Conservation (phyloP, 2,888 invertebrate species). For the Tillus elongatus region DNA sequence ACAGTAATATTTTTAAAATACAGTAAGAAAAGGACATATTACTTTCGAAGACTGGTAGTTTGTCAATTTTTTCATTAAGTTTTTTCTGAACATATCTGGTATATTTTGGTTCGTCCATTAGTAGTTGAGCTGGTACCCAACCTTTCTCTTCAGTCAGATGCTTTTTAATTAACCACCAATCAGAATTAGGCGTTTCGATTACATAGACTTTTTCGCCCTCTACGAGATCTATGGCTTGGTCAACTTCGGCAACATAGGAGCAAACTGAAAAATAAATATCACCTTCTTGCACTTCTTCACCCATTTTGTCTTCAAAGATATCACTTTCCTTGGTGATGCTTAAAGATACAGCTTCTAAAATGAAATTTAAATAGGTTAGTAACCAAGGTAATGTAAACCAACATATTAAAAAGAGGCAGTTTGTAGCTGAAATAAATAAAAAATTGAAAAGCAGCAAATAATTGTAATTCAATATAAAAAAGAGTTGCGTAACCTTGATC, state of each 20-base stretch:
- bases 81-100: slow-evolving; percentile 77
- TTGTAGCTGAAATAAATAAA: no score
- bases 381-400: no score
- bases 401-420: no score
- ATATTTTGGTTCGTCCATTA: slow-evolving; percentile 75
- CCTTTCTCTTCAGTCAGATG: slow-evolving; percentile 84
- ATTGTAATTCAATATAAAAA: no score
- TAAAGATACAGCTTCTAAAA: slow-evolving; percentile 40
- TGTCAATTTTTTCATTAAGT: slow-evolving; percentile 83
- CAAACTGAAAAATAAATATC: slow-evolving; percentile 76
- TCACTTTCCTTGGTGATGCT: slow-evolving; percentile 43
- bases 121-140: slow-evolving; percentile 85
- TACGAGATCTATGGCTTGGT: slow-evolving; percentile 79
- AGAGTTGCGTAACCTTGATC: slow-evolving; percentile 61
- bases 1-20: background rate
- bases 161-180: slow-evolving; percentile 91
- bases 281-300: slow-evolving; percentile 53
- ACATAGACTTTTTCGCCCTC: slow-evolving; percentile 86
- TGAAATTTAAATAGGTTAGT: slow-evolving; percentile 10
- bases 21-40: slow-evolving; percentile 40
- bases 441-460: no score
- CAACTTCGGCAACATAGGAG: slow-evolving; percentile 77
- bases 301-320: slow-evolving; percentile 33
- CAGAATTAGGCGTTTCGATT: slow-evolving; percentile 69
- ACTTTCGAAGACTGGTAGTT: slow-evolving; percentile 88